Evolutionary conservation across 2,113 vertebrate species (phyloP).

Genomic region (Danionella cerebrum): DNA sequence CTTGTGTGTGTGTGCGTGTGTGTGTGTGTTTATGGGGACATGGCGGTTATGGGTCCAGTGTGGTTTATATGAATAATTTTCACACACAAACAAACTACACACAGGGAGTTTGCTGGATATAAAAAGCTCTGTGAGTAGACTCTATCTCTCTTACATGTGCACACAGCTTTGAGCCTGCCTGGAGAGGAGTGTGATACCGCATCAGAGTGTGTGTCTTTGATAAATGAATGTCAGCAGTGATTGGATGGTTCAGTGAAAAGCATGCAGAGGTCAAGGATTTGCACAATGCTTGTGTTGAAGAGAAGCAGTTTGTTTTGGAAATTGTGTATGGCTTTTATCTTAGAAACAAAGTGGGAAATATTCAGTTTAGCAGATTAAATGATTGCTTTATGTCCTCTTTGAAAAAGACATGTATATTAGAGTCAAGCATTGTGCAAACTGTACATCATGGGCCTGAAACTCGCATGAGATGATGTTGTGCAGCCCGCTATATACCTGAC

Average conservation of each 20-base stretch:
- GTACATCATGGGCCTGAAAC: too few relatives aligned
- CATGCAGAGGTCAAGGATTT: neutral
- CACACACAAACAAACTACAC: neutral
- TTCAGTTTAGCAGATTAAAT: neutral
- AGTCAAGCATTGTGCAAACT: too few relatives aligned
- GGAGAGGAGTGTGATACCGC: conserved; percentile 10
- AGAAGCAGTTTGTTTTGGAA: neutral
- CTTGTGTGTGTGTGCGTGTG: neutral
- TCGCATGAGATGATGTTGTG: too few relatives aligned
- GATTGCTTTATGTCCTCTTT: too few relatives aligned
- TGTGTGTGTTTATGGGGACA: neutral
- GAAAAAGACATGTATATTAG: too few relatives aligned
- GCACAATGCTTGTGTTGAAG: too few relatives aligned
- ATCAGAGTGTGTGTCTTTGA: conserved; percentile 27
- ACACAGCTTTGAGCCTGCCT: conserved; percentile 13
- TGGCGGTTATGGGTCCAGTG: conserved; percentile 3
- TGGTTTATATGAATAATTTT: conserved; percentile 26
- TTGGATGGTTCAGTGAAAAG: neutral
- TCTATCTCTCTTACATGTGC: neutral
- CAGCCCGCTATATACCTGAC: too few relatives aligned
- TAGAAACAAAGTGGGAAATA: neutral
- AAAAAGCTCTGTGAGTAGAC: conserved; percentile 6
- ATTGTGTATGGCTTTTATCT: neutral
- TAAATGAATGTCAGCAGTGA: conserved; percentile 10
- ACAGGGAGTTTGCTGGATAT: neutral